These are phyloP conservation scores for Malacosoma neustria DNA, from an alignment of 2,888 invertebrate genomes.

Conservation along the genomic window DNA sequence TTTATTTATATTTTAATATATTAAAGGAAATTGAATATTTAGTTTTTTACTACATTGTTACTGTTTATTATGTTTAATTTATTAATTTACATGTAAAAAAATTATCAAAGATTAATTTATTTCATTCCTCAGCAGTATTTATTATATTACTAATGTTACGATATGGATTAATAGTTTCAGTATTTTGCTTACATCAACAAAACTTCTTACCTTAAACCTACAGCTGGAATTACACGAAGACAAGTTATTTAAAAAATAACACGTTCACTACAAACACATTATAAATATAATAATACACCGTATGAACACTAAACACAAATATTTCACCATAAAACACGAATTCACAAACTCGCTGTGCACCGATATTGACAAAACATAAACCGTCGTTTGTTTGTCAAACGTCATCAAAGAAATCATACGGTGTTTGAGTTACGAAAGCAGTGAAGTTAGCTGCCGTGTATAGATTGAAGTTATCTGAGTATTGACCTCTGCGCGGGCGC, in stretches of 20 bases:
- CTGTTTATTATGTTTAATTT: too few relatives aligned
- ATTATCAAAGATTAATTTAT: too few relatives aligned
- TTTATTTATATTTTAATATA: too few relatives aligned
- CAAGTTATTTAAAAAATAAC: neutral
- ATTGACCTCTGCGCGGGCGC: slow-evolving; percentile 30
- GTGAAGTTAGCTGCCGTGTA: slow-evolving; percentile 49
- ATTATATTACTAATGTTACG: too few relatives aligned
- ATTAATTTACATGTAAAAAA: too few relatives aligned
- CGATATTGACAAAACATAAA: slow-evolving; percentile 61
- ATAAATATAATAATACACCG: neutral
- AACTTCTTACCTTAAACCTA: too few relatives aligned
- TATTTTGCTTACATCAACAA: too few relatives aligned
- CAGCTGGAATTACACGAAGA: too few relatives aligned
- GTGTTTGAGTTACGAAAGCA: slow-evolving; percentile 36
- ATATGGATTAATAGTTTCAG: too few relatives aligned
- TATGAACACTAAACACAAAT: slow-evolving; percentile 16
- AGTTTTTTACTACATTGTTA: too few relatives aligned
- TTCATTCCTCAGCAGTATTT: too few relatives aligned
- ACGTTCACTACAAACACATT: neutral
- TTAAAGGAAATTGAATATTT: too few relatives aligned
- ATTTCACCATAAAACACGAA: slow-evolving; percentile 14
- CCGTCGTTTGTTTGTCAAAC: slow-evolving; percentile 48
- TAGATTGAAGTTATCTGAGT: slow-evolving; percentile 58
- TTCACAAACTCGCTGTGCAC: slow-evolving; percentile 24
- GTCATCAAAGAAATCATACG: slow-evolving; percentile 58